Conservation (phyloP, 2,888 invertebrate species). For the Plagodis dolabraria region DNA sequence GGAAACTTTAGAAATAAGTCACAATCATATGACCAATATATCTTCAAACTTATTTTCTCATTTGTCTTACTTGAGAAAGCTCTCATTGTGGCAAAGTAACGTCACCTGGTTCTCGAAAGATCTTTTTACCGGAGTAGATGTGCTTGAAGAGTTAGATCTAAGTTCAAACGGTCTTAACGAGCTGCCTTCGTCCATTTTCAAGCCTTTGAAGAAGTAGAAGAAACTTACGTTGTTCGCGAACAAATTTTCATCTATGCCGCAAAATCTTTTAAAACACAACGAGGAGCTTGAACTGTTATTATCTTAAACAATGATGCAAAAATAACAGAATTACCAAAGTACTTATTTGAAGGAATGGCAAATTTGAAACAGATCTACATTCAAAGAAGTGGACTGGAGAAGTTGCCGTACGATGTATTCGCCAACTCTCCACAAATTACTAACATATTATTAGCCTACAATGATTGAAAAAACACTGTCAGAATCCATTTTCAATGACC, state of each 20-base stretch:
- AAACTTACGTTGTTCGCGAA: conserved; percentile 88
- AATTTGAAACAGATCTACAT: conserved; percentile 84
- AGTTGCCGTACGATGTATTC: conserved; percentile 87
- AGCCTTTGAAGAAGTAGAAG: conserved; percentile 85
- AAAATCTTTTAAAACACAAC: conserved; percentile 84
- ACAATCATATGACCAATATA: conserved; percentile 87
- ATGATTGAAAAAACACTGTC: conserved; percentile 85
- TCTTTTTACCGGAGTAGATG: conserved; percentile 86
- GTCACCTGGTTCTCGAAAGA: conserved; percentile 86
- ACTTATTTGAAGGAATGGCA: conserved; percentile 86
- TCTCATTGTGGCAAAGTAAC: conserved; percentile 89
- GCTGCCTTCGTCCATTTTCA: conserved; percentile 86
- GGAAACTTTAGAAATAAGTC: conserved; percentile 86
- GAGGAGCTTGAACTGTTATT: conserved; percentile 80
- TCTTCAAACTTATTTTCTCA: conserved; percentile 86
- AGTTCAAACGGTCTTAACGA: conserved; percentile 87
- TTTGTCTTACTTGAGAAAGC: conserved; percentile 82
- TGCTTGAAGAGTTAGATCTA: conserved; percentile 88
- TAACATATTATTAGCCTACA: conserved; percentile 86
- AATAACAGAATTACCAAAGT: conserved; percentile 83
- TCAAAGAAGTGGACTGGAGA: conserved; percentile 82
- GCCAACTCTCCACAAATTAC: conserved; percentile 83
- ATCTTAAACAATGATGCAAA: conserved; percentile 85
- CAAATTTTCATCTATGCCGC: conserved; percentile 86
- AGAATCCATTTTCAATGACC: conserved; percentile 85